Percentiles rank a stretch among this genome's conserved stretches.
phyloP scores from a whole-genome alignment of 2,888 invertebrate species.

The Julus scandinavius region DNA sequence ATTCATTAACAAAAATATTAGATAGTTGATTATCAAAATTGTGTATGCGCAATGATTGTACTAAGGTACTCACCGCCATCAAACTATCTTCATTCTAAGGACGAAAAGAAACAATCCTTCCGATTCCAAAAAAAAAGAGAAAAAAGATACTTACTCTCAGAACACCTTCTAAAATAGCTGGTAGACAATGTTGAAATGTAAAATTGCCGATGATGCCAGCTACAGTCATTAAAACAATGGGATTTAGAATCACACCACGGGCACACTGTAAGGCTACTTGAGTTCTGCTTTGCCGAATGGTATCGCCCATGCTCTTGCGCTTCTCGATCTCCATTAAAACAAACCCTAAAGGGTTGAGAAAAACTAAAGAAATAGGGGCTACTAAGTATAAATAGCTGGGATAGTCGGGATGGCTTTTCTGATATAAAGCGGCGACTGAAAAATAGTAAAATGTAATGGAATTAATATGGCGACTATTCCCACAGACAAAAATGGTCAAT shows the following conservation, averaged over 20 bases:
- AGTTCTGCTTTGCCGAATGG: slow-evolving; percentile 57
- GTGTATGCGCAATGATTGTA: not conserved
- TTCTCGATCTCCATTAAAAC: slow-evolving; percentile 85
- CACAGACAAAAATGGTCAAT: not conserved
- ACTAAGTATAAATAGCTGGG: slow-evolving; percentile 89
- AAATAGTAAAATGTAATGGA: slow-evolving; percentile 39
- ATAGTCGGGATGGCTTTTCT: slow-evolving; percentile 87
- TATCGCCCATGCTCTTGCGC: slow-evolving; percentile 65
- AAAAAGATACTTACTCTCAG: slow-evolving; percentile 73
- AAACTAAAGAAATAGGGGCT: slow-evolving; percentile 92
- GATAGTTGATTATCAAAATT: not conserved
- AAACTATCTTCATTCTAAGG: not conserved
- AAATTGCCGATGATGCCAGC: slow-evolving; percentile 88
- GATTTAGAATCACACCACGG: slow-evolving; percentile 84
- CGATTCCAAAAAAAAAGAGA: not conserved
- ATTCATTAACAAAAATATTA: too few relatives aligned
- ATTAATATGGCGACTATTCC: not conserved
- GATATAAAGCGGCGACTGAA: slow-evolving; percentile 85
- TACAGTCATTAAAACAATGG: slow-evolving; percentile 91
- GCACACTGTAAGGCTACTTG: slow-evolving; percentile 62
- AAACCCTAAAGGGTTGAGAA: slow-evolving; percentile 92
- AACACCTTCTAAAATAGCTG: slow-evolving; percentile 78
- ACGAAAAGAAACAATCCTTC: slow-evolving; percentile 40
- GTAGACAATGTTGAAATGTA: slow-evolving; percentile 80
- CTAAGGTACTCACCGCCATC: not conserved